Evolutionary conservation across 2,888 invertebrate species (phyloP).

Genomic region (Galerucella nymphaeae): DNA sequence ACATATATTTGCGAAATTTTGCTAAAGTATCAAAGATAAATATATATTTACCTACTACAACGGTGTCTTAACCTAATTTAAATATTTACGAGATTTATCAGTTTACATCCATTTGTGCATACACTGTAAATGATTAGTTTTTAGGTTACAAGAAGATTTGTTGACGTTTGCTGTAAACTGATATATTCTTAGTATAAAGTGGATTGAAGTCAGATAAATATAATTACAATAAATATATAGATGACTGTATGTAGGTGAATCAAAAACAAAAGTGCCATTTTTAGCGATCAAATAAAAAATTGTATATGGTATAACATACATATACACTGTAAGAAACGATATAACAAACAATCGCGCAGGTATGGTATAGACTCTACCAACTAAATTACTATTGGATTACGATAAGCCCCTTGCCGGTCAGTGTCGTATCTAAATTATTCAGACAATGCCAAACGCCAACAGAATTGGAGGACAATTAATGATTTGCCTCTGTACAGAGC

Average conservation of each 20-base stretch:
- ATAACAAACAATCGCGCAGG: too few relatives aligned
- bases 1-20: constrained; percentile 2
- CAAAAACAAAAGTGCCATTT: not conserved
- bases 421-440: too few relatives aligned
- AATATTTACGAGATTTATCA: constrained; percentile 2
- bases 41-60: constrained; percentile 1
- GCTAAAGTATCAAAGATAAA: not conserved
- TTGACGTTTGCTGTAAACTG: not conserved
- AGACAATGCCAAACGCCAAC: too few relatives aligned
- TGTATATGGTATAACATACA: too few relatives aligned
- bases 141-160: not conserved
- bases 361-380: too few relatives aligned
- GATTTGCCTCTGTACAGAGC: too few relatives aligned
- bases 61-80: not conserved
- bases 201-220: not conserved
- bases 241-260: not conserved
- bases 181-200: not conserved
- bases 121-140: constrained; percentile 4
- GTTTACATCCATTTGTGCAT: not conserved
- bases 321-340: too few relatives aligned
- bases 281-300: too few relatives aligned
- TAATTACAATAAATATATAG: not conserved
- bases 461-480: too few relatives aligned
- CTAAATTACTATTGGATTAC: too few relatives aligned
- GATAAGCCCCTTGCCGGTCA: too few relatives aligned